phyloP scores from a whole-genome alignment of 2,888 invertebrate genomes.

The Tipula vernalis region DNA sequence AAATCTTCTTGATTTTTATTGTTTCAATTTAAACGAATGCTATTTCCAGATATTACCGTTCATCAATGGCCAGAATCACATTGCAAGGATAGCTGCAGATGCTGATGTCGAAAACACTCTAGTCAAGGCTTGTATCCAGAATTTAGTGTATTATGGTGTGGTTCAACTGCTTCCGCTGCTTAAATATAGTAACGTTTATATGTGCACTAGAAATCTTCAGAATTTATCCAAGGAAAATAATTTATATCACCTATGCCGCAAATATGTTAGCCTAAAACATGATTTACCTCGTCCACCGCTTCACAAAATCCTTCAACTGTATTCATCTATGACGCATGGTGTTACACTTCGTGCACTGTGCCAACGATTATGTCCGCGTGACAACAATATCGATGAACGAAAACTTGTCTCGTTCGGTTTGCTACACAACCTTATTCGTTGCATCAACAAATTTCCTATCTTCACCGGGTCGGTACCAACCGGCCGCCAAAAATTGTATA shows the following conservation, averaged over 20 bases:
- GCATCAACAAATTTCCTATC: conserved; percentile 42
- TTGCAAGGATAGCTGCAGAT: conserved; percentile 76
- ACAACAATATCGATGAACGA: conserved; percentile 35
- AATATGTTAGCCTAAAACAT: conserved; percentile 30
- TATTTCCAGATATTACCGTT: conserved; percentile 57
- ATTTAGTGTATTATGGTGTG: conserved; percentile 67
- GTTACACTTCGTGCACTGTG: conserved; percentile 58
- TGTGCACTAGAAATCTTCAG: conserved; percentile 60
- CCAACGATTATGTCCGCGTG: conserved; percentile 49
- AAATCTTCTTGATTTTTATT: too few relatives aligned
- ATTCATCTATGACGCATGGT: conserved; percentile 56
- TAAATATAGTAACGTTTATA: conserved; percentile 78
- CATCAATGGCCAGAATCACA: conserved; percentile 87
- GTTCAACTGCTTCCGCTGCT: conserved; percentile 65
- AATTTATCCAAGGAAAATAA: conserved; percentile 51
- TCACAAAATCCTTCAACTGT: conserved; percentile 39
- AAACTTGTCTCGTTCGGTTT: conserved; percentile 45
- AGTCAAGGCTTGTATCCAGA: conserved; percentile 89
- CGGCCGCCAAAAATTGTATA: conserved; percentile 53
- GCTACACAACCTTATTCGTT: conserved; percentile 44
- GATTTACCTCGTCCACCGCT: conserved; percentile 28
- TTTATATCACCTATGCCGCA: conserved; percentile 54
- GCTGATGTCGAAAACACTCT: conserved; percentile 88
- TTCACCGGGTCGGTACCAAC: conserved; percentile 37
- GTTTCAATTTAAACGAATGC: too few relatives aligned